phyloP scores from a whole-genome alignment of 2,113 vertebrate genomes.

The Pollachius pollachius region DNA sequence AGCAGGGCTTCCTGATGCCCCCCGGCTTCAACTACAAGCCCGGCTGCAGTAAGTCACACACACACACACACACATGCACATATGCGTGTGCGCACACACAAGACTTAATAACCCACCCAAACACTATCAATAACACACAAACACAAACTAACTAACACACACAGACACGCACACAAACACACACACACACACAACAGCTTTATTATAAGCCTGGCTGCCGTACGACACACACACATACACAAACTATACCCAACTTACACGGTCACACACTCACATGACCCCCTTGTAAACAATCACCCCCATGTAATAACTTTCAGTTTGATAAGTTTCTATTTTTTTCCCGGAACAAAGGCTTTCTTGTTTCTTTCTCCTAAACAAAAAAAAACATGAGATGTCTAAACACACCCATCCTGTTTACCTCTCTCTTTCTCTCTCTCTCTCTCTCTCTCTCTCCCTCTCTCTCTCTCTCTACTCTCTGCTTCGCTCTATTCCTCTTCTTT shows the following conservation, averaged over 20 bases:
- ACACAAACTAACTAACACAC: neutral
- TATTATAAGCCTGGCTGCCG: too few species aligned
- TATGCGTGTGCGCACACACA: neutral
- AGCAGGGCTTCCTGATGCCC: slow-evolving; percentile 97
- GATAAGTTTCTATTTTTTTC: too few species aligned
- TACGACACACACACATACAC: too few species aligned
- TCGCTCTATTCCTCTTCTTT: too few species aligned
- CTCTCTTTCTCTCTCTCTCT: slow-evolving; percentile 11
- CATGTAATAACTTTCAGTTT: neutral
- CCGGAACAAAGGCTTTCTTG: neutral
- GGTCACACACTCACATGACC: too few species aligned
- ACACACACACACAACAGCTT: too few species aligned
- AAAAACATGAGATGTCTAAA: slow-evolving; percentile 57
- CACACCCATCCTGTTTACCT: slow-evolving; percentile 67
- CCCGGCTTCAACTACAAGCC: slow-evolving; percentile 99
- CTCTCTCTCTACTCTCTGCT: neutral
- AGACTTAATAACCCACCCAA: neutral
- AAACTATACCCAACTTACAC: too few species aligned
- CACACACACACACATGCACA: slow-evolving; percentile 5
- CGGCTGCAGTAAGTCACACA: slow-evolving; percentile 88
- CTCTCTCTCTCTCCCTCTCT: neutral
- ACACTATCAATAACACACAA: neutral
- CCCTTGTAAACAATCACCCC: too few species aligned
- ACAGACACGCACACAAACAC: too few species aligned
- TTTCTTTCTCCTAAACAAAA: neutral